A percentile compares a stretch with the other conserved stretches of the same genome.
Evolutionary conservation across 2,888 invertebrate species (phyloP).

Genomic region (Andricus curvator): DNA sequence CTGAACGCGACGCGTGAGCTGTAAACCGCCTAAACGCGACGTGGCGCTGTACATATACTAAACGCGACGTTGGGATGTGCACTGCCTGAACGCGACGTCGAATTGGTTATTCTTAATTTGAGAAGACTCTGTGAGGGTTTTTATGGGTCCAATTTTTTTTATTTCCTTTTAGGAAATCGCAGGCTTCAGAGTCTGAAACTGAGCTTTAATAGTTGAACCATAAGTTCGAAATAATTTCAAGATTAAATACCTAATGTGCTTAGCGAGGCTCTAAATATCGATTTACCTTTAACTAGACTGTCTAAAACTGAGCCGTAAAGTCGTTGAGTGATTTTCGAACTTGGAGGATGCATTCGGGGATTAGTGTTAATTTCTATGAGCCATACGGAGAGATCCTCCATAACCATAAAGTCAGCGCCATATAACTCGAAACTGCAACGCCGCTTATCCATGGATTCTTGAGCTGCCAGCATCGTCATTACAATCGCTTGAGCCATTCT

Average conservation of each 20-base stretch:
- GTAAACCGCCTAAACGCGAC: no score
- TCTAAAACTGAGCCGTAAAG: conserved; percentile 90
- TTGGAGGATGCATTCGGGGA: conserved; percentile 88
- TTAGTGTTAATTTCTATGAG: conserved; percentile 95
- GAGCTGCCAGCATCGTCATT: conserved; percentile 88
- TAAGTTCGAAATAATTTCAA: background rate
- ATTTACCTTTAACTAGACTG: conserved; percentile 91
- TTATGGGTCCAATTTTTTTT: no score
- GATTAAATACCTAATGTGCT: background rate
- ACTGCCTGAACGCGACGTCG: no score
- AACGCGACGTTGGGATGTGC: no score
- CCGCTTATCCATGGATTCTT: conserved; percentile 85
- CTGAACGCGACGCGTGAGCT: no score
- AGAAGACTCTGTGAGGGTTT: no score
- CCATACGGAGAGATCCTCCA: conserved; percentile 91
- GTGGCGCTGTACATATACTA: no score
- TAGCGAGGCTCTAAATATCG: background rate
- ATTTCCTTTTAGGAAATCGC: no score
- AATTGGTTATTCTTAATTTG: no score
- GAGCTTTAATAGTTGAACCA: background rate
- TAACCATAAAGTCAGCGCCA: conserved; percentile 95
- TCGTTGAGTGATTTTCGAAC: conserved; percentile 90
- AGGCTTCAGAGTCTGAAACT: background rate
- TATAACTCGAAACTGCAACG: conserved; percentile 91
- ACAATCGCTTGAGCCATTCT: conserved; percentile 91